Conservation (phyloP, 1,140 invertebrate genomes). For the Calliphora vicina region DNA sequence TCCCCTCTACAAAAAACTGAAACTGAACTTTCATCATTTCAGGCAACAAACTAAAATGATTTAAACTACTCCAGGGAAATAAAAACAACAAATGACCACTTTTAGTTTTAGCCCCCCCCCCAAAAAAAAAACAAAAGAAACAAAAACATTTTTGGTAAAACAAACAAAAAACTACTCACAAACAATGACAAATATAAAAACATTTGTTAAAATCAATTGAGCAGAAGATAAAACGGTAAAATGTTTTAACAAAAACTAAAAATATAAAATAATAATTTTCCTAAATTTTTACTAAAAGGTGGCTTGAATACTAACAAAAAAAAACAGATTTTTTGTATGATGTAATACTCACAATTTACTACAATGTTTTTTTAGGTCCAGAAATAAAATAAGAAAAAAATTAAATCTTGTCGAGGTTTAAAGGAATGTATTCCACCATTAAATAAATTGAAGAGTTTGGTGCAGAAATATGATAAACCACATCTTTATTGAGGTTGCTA, state of each 20-base stretch:
- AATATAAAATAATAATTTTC: background rate
- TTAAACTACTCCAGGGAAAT: background rate
- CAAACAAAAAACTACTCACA: background rate
- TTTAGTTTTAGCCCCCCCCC: background rate
- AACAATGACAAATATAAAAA: constrained; percentile 28
- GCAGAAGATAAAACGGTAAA: background rate
- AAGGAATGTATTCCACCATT: too few species aligned
- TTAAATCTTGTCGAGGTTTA: too few species aligned
- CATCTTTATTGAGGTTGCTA: too few species aligned
- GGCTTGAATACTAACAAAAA: too few species aligned
- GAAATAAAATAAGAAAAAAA: too few species aligned
- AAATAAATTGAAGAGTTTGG: too few species aligned
- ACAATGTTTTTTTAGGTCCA: background rate
- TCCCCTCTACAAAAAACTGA: background rate
- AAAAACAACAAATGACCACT: background rate
- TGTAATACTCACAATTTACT: background rate
- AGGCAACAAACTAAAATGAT: background rate
- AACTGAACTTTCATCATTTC: background rate
- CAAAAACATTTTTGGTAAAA: too few species aligned
- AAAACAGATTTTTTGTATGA: background rate
- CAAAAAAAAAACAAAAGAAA: background rate
- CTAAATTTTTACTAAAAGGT: too few species aligned
- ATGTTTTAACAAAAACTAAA: background rate
- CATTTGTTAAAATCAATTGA: constrained; percentile 31
- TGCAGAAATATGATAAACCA: too few species aligned